These are phyloP conservation scores for Zhengitettix transpicula DNA, from an alignment of 2,888 invertebrate species.

Conservation along the genomic window DNA sequence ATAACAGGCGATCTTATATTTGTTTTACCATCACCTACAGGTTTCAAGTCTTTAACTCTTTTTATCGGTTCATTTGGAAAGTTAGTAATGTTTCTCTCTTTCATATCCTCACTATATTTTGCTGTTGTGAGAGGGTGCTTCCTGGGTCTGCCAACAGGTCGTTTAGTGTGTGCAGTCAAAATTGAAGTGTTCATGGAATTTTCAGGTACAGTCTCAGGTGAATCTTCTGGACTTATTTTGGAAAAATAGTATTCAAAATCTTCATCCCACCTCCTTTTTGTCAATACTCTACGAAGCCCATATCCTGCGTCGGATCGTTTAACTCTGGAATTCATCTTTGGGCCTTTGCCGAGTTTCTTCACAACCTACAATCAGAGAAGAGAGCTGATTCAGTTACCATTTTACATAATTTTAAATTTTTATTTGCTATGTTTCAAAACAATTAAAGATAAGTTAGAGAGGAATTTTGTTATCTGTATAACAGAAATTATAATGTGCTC, in stretches of 20 bases:
- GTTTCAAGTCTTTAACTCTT: no score
- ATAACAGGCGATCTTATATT: no score
- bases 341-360: conserved; percentile 1
- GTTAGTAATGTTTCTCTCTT: no score
- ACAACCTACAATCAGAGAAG: conserved; percentile 11
- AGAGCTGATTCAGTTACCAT: conserved; percentile 11
- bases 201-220: not conserved
- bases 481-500: not conserved
- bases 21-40: no score
- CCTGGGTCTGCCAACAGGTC: conserved; percentile 9
- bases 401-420: not conserved
- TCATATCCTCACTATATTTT: no score
- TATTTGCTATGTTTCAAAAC: not conserved
- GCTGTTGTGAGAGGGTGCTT: conserved; percentile 1
- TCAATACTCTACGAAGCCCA: conserved; percentile 12
- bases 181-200: not conserved
- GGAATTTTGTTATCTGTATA: not conserved
- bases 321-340: conserved; percentile 10
- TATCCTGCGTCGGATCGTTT: conserved; percentile 12
- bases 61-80: no score
- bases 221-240: conserved; percentile 3
- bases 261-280: conserved; percentile 12
- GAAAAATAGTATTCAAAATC: conserved; percentile 15
- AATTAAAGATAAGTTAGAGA: not conserved
- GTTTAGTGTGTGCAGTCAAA: not conserved